A percentile compares a stretch with the other conserved stretches of the same genome.
phyloP scores from a whole-genome alignment of 1,140 invertebrate genomes.

The Probaryconus sp. region DNA sequence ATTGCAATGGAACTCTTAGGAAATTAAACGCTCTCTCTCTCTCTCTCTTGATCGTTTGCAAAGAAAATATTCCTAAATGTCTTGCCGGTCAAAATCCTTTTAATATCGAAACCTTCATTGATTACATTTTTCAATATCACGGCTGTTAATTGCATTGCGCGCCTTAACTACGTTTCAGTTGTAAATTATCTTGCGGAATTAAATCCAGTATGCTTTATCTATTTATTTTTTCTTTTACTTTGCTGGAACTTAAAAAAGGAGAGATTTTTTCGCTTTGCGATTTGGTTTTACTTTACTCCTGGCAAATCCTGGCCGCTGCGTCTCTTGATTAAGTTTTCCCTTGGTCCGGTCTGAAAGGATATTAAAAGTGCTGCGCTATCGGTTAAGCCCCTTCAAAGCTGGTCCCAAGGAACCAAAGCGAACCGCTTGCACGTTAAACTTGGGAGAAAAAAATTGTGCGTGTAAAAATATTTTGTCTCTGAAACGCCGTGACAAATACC shows the following conservation, averaged over 20 bases:
- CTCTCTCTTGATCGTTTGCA: too few relatives aligned
- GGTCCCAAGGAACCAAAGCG: too few relatives aligned
- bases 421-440: too few relatives aligned
- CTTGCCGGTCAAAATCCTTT: too few relatives aligned
- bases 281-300: slow-evolving; percentile 8
- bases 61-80: too few relatives aligned
- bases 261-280: slow-evolving; percentile 7
- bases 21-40: slow-evolving; percentile 43
- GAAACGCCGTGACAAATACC: background rate
- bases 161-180: background rate
- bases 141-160: slow-evolving; percentile 11
- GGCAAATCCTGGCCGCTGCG: slow-evolving; percentile 2
- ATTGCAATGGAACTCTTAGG: slow-evolving; percentile 18
- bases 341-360: too few relatives aligned
- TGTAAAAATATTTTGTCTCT: slow-evolving; percentile 18
- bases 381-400: too few relatives aligned
- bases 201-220: slow-evolving; percentile 2
- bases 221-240: background rate
- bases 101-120: slow-evolving; percentile 33
- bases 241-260: background rate
- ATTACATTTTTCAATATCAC: slow-evolving; percentile 28
- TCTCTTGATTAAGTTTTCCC: slow-evolving; percentile 27
- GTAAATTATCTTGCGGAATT: slow-evolving; percentile 9
- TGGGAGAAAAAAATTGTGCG: too few relatives aligned
- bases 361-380: too few relatives aligned